Base-by-base conservation (phyloP, 2,888 invertebrate genomes). In the Lissocephala sabroskyi region DNA sequence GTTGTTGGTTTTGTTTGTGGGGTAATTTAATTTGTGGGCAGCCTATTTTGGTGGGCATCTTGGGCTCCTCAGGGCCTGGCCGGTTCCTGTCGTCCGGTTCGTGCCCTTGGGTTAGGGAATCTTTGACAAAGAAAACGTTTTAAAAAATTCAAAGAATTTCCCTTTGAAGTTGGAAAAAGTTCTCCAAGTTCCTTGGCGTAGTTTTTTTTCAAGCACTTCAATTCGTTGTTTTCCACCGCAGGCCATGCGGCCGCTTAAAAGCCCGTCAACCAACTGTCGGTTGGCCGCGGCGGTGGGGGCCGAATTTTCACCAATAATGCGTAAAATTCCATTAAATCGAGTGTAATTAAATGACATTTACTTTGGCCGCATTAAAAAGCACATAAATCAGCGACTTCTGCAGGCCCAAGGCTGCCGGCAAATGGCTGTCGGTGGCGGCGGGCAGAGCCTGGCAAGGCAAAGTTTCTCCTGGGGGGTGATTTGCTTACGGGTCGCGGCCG, bases 331-430 rank as follows among this genome's bases (percentile, higher is more conserved):
- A 82, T 82, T 82, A 82, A 80, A 80, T 68, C 67, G 74, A 68
- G 67, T 80, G 71, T 82, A 82, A 82, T 82, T 82, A 82, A 82
- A 82, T 82, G 81, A 82, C 82, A 81, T 75, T 82, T 80, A 81
- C 78, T 81, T 81, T 79, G 65, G 80, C 66, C 81, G 73, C 82
- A 82, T 82, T 82, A 82, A 82, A 81, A 81, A 79, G 62, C 61
- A 65, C 77, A 82, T 82, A 82, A 82, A 82, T 82, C 82, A 82
- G 68, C 60, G 75, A 59, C 56, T 56, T 41, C 53, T 61, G 63
- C 63, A 49, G 62, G n/a, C n/a, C n/a, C 41, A 59, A 56, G 60
- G 59, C 65, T n/a, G n/a, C n/a, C n/a, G n/a, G n/a, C n/a, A n/a
- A n/a, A n/a, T n/a, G n/a, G n/a, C n/a, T n/a, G n/a, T n/a, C n/a